phyloP scores from a whole-genome alignment of 2,888 invertebrate genomes.

The Nowickia ferox region DNA sequence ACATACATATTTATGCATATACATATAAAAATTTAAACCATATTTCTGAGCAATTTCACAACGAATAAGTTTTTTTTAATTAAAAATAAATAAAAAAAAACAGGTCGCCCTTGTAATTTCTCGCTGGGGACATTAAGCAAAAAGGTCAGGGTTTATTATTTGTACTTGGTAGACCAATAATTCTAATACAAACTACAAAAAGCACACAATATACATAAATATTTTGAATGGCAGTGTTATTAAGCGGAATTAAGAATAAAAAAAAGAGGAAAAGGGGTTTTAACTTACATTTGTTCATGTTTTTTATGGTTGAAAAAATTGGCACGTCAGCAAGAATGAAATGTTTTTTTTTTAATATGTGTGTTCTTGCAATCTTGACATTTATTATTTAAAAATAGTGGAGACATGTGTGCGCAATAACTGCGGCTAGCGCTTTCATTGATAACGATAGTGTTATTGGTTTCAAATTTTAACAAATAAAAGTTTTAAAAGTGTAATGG shows the following conservation, averaged over 20 bases:
- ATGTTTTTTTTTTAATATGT: no score
- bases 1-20: no score
- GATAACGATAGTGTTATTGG: no score
- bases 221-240: not conserved
- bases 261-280: not conserved
- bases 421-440: no score
- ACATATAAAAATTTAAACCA: not conserved
- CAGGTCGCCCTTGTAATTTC: conserved; percentile 42
- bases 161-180: conserved; percentile 20
- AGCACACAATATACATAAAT: not conserved
- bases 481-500: no score
- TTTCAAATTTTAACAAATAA: no score
- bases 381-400: no score
- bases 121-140: conserved; percentile 17
- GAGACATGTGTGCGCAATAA: no score
- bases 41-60: not conserved
- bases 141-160: conserved; percentile 56
- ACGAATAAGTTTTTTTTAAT: conserved; percentile 12
- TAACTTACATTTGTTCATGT: no score
- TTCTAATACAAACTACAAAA: not conserved
- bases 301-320: no score
- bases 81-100: conserved; percentile 1
- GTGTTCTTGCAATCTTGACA: no score
- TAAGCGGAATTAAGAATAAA: not conserved
- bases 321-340: no score